These are phyloP conservation scores for Aporrectodea caliginosa DNA, from an alignment of 1,140 invertebrate species.

Conservation along the genomic window DNA sequence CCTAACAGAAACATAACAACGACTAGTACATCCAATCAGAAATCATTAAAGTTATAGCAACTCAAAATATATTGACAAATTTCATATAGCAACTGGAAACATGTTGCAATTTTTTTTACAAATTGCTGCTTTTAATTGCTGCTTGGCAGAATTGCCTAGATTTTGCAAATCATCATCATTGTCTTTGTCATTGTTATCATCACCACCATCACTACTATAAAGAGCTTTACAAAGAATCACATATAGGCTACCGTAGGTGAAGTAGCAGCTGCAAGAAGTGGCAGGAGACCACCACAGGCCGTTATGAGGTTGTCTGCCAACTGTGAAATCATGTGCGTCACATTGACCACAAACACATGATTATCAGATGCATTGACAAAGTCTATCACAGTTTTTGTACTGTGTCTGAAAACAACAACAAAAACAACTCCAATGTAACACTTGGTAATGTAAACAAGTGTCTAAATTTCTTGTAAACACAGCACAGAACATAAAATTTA, in stretches of 20 bases:
- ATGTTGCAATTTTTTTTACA: constrained; percentile 2
- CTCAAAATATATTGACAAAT: not conserved
- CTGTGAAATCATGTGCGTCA: constrained; percentile 97
- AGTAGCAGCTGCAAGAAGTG: constrained; percentile 92
- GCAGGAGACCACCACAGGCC: constrained; percentile 93
- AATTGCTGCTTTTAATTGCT: not conserved
- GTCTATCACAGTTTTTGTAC: constrained; percentile 92
- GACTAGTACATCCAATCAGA: not conserved
- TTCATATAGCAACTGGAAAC: not conserved
- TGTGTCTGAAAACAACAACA: constrained; percentile 67
- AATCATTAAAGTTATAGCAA: not conserved
- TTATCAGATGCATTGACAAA: constrained; percentile 90
- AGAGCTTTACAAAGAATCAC: not conserved
- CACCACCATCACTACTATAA: too few relatives aligned
- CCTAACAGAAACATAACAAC: constrained; percentile 65
- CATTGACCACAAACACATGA: constrained; percentile 98
- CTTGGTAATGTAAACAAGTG: constrained; percentile 64
- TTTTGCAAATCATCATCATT: too few relatives aligned
- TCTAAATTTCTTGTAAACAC: too few relatives aligned
- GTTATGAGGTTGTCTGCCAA: constrained; percentile 98
- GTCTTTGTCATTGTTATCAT: too few relatives aligned
- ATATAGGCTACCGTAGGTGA: constrained; percentile 79
- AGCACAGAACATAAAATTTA: too few relatives aligned
- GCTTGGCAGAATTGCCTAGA: constrained; percentile 1
- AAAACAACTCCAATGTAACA: not conserved